A percentile compares a stretch with the other conserved stretches of the same genome.
Evolutionary conservation across 2,113 vertebrate genomes (phyloP).

Genomic region (Pluvialis apricaria): DNA sequence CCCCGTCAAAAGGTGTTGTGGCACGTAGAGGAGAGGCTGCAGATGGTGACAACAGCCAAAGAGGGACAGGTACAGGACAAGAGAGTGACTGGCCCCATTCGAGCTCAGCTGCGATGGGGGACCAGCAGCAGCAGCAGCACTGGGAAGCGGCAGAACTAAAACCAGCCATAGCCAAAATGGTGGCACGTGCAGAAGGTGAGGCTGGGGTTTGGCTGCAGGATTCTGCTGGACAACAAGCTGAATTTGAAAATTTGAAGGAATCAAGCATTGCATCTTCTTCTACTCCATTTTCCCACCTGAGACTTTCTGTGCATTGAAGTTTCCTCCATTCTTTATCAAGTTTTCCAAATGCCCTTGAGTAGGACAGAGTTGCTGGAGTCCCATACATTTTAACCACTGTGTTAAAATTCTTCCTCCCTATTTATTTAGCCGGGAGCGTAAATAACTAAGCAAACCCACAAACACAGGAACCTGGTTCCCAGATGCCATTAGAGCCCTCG

Average conservation of each 20-base stretch:
- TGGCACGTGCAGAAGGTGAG: not conserved
- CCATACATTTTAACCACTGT: not conserved
- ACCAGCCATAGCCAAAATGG: not conserved
- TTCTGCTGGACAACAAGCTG: not conserved
- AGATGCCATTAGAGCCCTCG: not conserved
- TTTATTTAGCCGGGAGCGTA: not conserved
- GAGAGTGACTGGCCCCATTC: not conserved
- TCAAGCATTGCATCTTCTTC: not conserved
- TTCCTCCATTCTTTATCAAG: not conserved
- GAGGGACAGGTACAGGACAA: not conserved
- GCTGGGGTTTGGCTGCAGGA: not conserved
- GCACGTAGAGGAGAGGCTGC: not conserved
- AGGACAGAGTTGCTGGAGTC: not conserved
- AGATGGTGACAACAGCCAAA: not conserved
- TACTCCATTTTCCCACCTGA: not conserved
- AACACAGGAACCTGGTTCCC: not conserved
- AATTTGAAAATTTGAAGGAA: not conserved
- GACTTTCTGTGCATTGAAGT: not conserved
- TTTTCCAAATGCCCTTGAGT: not conserved
- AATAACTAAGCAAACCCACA: slow-evolving; percentile 28
- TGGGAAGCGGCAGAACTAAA: not conserved
- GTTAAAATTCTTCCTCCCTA: slow-evolving; percentile 27
- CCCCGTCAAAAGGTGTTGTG: not conserved
- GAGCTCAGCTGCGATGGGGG: rapidly evolving
- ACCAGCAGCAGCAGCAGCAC: not conserved